Base-by-base conservation (phyloP, 2,113 vertebrate species). In the Phoxinus phoxinus region DNA sequence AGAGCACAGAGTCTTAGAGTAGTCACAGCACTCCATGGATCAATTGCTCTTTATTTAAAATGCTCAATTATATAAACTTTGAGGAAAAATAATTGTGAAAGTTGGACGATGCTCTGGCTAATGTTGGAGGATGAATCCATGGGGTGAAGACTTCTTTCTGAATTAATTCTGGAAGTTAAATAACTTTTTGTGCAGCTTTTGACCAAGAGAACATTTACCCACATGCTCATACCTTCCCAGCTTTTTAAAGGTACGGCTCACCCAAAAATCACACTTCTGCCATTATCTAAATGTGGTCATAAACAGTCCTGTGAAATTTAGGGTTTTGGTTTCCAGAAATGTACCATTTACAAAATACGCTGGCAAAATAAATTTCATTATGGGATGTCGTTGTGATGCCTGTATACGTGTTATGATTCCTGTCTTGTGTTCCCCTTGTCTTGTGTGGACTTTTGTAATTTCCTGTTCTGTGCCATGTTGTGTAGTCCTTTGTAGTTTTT, bases 41-140 rank as follows among this genome's bases (percentile, higher is more conserved):
- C 88, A 86, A 89, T 83, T 85, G 37, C 32, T 81, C 27, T 51
- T 85, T 67, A 78, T 86, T 84, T 88, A 77, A 72, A 90, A 86
- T 46, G 78, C 69, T 76, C 81, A 86, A 89, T 90, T 87, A 88
- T 73, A 46, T 51, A 65, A 72, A 56, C 63, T 56, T 85, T 85
- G 61, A 71, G 37, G 58, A 83, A 23, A 82, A 61, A 77, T 32
- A 61, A 75, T 30, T 46, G 61, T 67, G 76, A 83, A 61, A 80
- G 61, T 71, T 65, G 53, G 17, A 12, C 19, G 19, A 71, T 78
- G 5, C 37, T 41, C 19, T 37, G 32, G 41, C 11, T 30, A 53
- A 87, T 65, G 67, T 51, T 25, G 56, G 12, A 27, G 13, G 23
- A 58, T 5, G 21, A 44, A 63, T 85, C 30, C 17, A 4, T 7